Evolutionary conservation across 2,797 vertebrate species (phyloP).

Genomic region (Acipenser transmontanus): DNA sequence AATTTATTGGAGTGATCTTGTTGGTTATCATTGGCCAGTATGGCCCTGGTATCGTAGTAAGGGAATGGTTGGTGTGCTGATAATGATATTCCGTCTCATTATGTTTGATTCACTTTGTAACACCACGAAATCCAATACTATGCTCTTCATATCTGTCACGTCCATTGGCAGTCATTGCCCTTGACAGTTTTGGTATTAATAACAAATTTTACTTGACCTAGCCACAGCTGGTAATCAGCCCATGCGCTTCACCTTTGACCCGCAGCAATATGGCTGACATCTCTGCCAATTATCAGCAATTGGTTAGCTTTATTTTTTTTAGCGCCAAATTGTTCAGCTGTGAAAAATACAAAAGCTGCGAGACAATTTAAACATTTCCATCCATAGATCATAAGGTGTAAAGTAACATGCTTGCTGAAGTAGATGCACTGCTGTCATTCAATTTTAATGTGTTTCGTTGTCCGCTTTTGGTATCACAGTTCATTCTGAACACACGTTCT

Average conservation of each 20-base stretch:
- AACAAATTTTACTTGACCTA: slow-evolving; percentile 59
- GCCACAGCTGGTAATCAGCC: slow-evolving; percentile 71
- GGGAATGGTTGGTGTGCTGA: too few relatives aligned
- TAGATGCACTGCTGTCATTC: not conserved
- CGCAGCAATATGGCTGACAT: slow-evolving; percentile 57
- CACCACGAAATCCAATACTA: too few relatives aligned
- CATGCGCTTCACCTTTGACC: slow-evolving; percentile 43
- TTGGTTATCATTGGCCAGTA: slow-evolving; percentile 43
- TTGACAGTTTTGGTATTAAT: slow-evolving; percentile 39
- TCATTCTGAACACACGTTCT: too few relatives aligned
- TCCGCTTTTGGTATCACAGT: too few relatives aligned
- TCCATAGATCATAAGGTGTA: slow-evolving; percentile 49
- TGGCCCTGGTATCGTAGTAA: slow-evolving; percentile 30
- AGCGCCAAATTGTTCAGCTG: slow-evolving; percentile 67
- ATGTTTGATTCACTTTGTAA: too few relatives aligned
- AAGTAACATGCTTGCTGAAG: not conserved
- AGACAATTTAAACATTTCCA: slow-evolving; percentile 72
- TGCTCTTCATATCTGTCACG: slow-evolving; percentile 1
- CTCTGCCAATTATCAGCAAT: slow-evolving; percentile 78
- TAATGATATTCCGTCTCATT: too few relatives aligned
- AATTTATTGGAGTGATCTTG: not conserved
- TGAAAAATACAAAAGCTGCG: slow-evolving; percentile 38
- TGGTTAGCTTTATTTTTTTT: slow-evolving; percentile 78
- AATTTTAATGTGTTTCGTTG: not conserved
- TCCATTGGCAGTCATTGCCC: slow-evolving; percentile 41